Conservation (phyloP, 2,888 invertebrate genomes). For the Aspidiotus destructor region DNA sequence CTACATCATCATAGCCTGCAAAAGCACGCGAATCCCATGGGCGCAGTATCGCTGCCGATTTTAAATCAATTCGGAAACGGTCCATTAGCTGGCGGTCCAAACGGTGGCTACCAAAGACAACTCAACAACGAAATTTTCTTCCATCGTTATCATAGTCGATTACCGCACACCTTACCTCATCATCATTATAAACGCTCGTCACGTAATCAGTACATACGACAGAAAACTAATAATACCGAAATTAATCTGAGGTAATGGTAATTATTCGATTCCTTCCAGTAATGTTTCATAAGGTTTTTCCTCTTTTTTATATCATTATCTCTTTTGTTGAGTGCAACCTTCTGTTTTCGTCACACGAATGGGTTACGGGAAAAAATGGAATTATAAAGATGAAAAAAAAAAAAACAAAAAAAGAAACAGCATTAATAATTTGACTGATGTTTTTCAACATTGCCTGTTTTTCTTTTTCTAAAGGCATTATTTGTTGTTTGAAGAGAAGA, state of each 20-base stretch:
- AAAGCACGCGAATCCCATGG: conserved; percentile 22
- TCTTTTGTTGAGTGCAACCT: background rate
- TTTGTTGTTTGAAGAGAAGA: background rate
- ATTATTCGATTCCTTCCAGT: background rate
- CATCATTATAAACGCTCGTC: conserved; percentile 10
- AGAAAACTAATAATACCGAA: conserved; percentile 22
- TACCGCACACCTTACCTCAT: conserved; percentile 27
- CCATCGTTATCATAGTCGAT: conserved; percentile 10
- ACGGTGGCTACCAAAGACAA: conserved; percentile 23
- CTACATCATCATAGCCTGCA: conserved; percentile 21
- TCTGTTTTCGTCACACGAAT: background rate
- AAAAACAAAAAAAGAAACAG: conserved; percentile 4
- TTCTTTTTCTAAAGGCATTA: background rate
- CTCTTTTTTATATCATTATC: background rate
- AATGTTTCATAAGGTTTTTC: background rate
- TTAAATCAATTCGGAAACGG: conserved; percentile 25
- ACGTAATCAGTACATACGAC: conserved; percentile 13
- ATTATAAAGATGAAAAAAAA: conserved; percentile 1
- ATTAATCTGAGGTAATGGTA: conserved; percentile 23
- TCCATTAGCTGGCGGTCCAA: conserved; percentile 12
- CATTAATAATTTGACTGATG: conserved; percentile 19
- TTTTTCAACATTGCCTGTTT: conserved; percentile 19
- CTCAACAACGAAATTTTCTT: conserved; percentile 12
- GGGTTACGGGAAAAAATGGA: background rate
- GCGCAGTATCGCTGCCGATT: conserved; percentile 24